A percentile compares a stretch with the other conserved stretches of the same genome.
Conservation (phyloP, 2,113 vertebrate species). For the Felis chaus region DNA sequence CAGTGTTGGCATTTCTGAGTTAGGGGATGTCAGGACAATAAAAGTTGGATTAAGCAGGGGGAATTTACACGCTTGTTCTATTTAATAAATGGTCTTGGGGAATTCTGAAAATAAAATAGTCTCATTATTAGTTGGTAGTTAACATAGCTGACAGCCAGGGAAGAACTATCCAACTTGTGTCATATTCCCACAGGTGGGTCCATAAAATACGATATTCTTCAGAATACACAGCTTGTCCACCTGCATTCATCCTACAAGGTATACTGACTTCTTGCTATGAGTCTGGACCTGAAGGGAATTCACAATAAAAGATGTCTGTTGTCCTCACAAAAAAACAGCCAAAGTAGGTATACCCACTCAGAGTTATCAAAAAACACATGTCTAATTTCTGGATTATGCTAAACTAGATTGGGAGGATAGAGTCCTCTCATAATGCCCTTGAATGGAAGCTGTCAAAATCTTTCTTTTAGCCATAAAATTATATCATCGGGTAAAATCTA, state of each 20-base stretch:
- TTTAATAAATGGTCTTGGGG: neutral
- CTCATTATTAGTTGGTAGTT: neutral
- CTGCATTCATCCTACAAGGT: neutral
- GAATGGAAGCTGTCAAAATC: neutral
- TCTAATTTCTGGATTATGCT: neutral
- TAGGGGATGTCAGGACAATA: neutral
- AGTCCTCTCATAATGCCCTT: neutral
- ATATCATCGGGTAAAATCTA: neutral
- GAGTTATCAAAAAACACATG: neutral
- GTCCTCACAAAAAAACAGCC: neutral
- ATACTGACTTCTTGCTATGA: neutral
- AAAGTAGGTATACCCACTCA: neutral
- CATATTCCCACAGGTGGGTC: neutral
- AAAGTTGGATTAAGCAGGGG: neutral
- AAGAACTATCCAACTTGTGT: neutral
- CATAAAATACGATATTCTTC: neutral
- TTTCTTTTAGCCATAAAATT: neutral
- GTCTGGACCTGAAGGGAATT: neutral
- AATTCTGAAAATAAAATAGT: neutral
- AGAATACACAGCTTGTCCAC: neutral
- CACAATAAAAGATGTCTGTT: neutral
- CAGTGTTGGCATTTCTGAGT: slow-evolving; percentile 1
- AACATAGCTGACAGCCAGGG: neutral
- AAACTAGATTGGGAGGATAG: neutral
- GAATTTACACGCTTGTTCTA: neutral